Conservation (phyloP, 30 jellyfish, hydroid and myxozoan genomes). For the Hydractinia symbiolongicarpus region DNA sequence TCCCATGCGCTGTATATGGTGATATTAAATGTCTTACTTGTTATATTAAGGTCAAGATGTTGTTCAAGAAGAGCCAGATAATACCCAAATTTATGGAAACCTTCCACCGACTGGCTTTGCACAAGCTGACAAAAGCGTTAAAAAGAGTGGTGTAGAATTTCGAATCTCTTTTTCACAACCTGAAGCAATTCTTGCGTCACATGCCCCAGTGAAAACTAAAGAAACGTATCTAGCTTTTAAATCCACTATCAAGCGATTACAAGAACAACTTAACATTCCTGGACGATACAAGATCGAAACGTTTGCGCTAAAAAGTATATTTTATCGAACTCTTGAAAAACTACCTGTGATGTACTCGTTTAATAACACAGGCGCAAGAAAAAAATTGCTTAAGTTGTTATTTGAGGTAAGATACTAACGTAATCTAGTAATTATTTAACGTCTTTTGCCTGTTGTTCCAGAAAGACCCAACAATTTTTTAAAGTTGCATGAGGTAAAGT, state of each 20-base stretch:
- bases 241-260: slow-evolving; percentile 9
- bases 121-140: no score
- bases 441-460: no score
- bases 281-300: neutral
- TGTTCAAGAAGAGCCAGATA: no score
- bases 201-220: neutral
- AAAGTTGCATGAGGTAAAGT: no score
- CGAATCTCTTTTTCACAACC: slow-evolving; percentile 16
- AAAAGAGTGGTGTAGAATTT: slow-evolving; percentile 19
- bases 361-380: neutral
- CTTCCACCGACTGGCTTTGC: no score
- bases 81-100: no score
- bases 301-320: neutral
- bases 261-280: neutral
- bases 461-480: no score
- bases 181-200: neutral
- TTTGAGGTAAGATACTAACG: neutral
- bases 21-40: no score
- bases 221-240: neutral
- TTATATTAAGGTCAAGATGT: no score
- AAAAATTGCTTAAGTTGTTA: neutral
- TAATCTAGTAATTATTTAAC: no score
- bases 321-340: neutral
- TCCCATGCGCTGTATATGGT: no score
- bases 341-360: neutral